A percentile compares a stretch with the other conserved stretches of the same genome.
These are phyloP conservation scores for Drosophila dunni DNA, from an alignment of 1,140 invertebrate genomes.

Conservation along the genomic window DNA sequence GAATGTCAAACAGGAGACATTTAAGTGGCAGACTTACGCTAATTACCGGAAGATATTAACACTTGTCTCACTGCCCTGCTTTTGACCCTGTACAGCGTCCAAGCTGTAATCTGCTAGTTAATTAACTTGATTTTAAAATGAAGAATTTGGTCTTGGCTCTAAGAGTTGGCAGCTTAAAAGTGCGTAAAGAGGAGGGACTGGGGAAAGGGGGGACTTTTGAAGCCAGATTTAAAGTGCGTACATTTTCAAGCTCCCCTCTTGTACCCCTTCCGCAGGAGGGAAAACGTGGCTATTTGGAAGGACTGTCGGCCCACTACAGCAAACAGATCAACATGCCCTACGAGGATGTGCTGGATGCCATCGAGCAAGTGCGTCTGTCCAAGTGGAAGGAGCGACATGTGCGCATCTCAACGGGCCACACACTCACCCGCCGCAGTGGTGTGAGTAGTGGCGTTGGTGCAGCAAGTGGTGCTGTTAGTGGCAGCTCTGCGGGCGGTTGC, in stretches of 20 bases:
- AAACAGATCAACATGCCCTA: constrained; percentile 95
- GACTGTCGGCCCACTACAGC: constrained; percentile 94
- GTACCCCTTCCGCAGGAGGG: constrained; percentile 88
- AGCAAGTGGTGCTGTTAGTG: constrained; percentile 31
- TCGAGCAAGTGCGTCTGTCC: constrained; percentile 87
- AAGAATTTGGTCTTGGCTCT: too few relatives aligned
- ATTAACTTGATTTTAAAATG: too few relatives aligned
- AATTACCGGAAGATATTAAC: constrained; percentile 82
- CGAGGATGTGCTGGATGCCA: constrained; percentile 91
- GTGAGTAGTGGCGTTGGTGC: not conserved
- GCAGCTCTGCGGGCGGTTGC: constrained; percentile 25
- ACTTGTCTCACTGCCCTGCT: constrained; percentile 55
- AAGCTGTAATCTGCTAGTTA: too few relatives aligned
- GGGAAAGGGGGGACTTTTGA: too few relatives aligned
- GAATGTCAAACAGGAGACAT: constrained; percentile 72
- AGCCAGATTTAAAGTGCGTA: too few relatives aligned
- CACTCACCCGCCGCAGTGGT: constrained; percentile 63
- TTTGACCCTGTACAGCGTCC: constrained; percentile 62
- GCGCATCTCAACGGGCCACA: constrained; percentile 86
- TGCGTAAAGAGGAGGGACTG: too few relatives aligned
- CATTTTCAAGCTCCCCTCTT: not conserved
- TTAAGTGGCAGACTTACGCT: constrained; percentile 71
- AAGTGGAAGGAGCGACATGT: constrained; percentile 88
- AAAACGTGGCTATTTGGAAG: constrained; percentile 94
- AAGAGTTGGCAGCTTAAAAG: too few relatives aligned